Evolutionary conservation across 2,113 vertebrate species (phyloP).

Genomic region (Cheirogaleus medius): DNA sequence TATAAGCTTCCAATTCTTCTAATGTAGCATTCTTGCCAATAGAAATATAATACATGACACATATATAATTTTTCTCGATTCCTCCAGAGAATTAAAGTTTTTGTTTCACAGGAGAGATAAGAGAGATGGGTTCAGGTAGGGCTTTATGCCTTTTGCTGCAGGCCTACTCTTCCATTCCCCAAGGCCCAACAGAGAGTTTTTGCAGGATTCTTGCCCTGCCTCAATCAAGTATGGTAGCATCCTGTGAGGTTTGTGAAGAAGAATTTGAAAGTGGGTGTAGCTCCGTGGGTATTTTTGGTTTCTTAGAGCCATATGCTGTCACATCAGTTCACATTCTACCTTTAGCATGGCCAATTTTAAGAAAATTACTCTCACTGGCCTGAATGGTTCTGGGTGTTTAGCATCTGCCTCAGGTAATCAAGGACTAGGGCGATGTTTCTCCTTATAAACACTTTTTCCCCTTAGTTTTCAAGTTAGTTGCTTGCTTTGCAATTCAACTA

Average conservation of each 20-base stretch:
- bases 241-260: neutral
- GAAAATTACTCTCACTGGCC: neutral
- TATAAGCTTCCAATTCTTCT: neutral
- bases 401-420: neutral
- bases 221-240: neutral
- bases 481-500: neutral
- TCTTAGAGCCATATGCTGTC: neutral
- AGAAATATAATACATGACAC: neutral
- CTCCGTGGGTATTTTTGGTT: neutral
- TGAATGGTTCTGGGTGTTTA: neutral
- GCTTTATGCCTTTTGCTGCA: neutral
- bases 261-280: neutral
- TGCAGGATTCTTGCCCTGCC: neutral
- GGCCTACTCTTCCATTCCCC: neutral
- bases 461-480: neutral
- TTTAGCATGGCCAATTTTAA: neutral
- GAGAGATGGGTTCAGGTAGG: neutral
- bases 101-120: neutral
- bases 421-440: neutral
- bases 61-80: neutral
- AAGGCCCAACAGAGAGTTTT: neutral
- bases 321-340: neutral
- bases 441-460: neutral
- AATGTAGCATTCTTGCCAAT: neutral
- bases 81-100: neutral